A percentile compares a stretch with the other conserved stretches of the same genome.
phyloP scores from a whole-genome alignment of 2,797 vertebrate genomes.

The Cichlasoma orientale region DNA sequence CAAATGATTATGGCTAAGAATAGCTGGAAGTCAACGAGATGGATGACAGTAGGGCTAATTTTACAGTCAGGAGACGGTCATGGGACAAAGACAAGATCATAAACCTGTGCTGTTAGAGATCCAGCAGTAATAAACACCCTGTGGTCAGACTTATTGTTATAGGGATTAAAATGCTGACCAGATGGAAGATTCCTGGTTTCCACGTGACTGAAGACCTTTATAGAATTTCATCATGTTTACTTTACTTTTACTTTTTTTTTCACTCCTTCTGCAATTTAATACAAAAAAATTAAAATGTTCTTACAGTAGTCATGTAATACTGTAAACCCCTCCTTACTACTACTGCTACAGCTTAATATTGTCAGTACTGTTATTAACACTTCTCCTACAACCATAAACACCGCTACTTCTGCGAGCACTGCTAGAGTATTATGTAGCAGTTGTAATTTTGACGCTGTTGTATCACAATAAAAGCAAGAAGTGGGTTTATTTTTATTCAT shows the following conservation, averaged over 20 bases:
- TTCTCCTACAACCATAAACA: not conserved
- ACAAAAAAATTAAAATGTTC: too few species aligned
- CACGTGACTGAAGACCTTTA: not conserved
- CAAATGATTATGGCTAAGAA: slow-evolving; percentile 65
- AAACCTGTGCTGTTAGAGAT: not conserved
- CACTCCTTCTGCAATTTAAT: not conserved
- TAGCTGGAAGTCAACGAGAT: slow-evolving; percentile 60
- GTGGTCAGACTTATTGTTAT: not conserved
- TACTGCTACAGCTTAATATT: not conserved
- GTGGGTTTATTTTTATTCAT: not conserved
- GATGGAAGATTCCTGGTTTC: not conserved
- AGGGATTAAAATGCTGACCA: not conserved
- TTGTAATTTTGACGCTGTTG: not conserved
- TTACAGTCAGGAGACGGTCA: slow-evolving; percentile 38
- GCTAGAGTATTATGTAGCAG: not conserved
- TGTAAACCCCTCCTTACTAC: not conserved
- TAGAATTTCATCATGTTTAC: not conserved
- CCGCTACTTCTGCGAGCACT: not conserved
- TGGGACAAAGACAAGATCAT: slow-evolving; percentile 26
- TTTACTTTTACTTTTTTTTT: not conserved
- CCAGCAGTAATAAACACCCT: not conserved
- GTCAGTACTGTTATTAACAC: not conserved
- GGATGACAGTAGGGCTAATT: slow-evolving; percentile 38
- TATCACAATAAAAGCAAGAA: not conserved
- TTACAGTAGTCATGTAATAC: not conserved